These are phyloP conservation scores for Eumerus sabulonum DNA, from an alignment of 2,888 invertebrate genomes.

Conservation along the genomic window DNA sequence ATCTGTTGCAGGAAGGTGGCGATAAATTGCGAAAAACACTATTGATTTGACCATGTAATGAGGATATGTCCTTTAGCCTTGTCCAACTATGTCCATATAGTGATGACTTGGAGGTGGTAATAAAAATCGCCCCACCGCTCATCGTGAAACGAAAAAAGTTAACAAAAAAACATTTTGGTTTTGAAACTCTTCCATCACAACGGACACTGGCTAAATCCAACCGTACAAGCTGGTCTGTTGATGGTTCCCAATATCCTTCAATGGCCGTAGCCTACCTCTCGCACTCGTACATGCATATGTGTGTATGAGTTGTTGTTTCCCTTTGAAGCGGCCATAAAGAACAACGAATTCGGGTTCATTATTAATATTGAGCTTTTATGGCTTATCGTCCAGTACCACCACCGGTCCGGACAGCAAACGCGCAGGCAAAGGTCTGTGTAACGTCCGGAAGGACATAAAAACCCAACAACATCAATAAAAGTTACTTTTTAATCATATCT, in stretches of 20 bases:
- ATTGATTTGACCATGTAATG: slow-evolving; percentile 66
- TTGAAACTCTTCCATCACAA: slow-evolving; percentile 61
- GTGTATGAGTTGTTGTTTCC: slow-evolving; percentile 36
- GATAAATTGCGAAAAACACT: slow-evolving; percentile 50
- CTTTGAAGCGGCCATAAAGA: slow-evolving; percentile 56
- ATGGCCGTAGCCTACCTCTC: too few relatives aligned
- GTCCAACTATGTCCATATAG: slow-evolving; percentile 12
- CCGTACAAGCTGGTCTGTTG: slow-evolving; percentile 19
- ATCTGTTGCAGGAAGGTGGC: too few relatives aligned
- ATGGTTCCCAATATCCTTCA: too few relatives aligned
- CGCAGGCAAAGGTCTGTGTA: slow-evolving; percentile 30
- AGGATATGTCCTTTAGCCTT: slow-evolving; percentile 25
- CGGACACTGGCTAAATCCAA: slow-evolving; percentile 12
- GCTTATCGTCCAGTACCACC: slow-evolving; percentile 41
- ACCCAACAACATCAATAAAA: slow-evolving; percentile 67
- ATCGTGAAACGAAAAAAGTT: neutral
- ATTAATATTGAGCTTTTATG: slow-evolving; percentile 68
- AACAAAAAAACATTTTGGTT: slow-evolving; percentile 54
- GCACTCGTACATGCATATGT: slow-evolving; percentile 1
- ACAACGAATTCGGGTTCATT: slow-evolving; percentile 63
- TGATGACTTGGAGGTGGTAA: slow-evolving; percentile 51
- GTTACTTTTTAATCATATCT: slow-evolving; percentile 68
- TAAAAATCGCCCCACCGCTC: slow-evolving; percentile 41
- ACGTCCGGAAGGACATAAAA: slow-evolving; percentile 58
- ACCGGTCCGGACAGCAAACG: slow-evolving; percentile 15